Conservation (phyloP, 2,113 vertebrate species). For the Oxyruncus cristatus region DNA sequence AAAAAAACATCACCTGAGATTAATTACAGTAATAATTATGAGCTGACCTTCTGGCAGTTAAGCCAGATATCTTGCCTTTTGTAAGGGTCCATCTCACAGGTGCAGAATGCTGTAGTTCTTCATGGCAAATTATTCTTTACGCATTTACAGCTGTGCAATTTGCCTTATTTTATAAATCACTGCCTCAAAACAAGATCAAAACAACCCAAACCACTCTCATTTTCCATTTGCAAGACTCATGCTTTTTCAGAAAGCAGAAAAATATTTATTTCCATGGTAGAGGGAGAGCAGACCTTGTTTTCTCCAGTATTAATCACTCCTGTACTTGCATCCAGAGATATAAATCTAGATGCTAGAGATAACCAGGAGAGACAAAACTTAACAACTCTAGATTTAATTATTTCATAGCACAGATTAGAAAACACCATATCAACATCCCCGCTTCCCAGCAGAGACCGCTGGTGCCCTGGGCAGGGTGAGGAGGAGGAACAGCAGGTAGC, state of each 20-base stretch:
- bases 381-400: neutral
- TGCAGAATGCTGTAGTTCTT: neutral
- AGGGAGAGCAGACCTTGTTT: neutral
- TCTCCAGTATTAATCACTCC: neutral
- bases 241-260: neutral
- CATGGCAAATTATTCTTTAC: neutral
- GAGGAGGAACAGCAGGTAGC: neutral
- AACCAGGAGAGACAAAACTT: neutral
- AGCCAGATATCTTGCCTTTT: neutral
- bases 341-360: neutral
- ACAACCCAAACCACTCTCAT: neutral
- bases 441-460: neutral
- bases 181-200: neutral
- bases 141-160: neutral
- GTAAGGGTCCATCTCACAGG: neutral
- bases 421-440: neutral
- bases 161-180: neutral
- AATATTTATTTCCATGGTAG: neutral
- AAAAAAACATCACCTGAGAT: neutral
- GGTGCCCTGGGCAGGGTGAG: neutral
- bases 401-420: neutral
- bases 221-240: neutral
- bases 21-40: conserved; percentile 13
- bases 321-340: neutral
- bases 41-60: neutral